Evolutionary conservation across 2,888 invertebrate genomes (phyloP).

Genomic region (Drosophila mettleri): DNA sequence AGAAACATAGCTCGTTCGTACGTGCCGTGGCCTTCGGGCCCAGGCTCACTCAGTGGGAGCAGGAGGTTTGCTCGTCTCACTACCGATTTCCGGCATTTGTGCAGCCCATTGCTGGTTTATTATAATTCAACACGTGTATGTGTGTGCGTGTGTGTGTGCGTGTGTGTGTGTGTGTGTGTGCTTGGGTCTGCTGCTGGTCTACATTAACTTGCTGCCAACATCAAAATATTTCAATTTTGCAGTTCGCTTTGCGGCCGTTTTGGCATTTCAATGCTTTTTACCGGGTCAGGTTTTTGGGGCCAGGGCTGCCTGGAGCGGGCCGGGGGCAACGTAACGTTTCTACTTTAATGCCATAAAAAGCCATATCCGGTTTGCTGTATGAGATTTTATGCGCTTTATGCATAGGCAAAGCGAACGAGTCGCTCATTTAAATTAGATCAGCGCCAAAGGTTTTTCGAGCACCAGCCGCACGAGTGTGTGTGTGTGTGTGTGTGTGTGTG

Average conservation of each 20-base stretch:
- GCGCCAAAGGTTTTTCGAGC: constrained; percentile 35
- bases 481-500: not conserved
- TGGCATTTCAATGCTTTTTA: constrained; percentile 65
- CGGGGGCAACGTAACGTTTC: constrained; percentile 3
- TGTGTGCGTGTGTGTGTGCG: constrained; percentile 12
- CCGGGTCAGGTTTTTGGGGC: constrained; percentile 33
- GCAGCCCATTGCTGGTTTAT: constrained; percentile 75
- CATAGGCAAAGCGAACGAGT: constrained; percentile 25
- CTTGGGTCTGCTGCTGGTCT: constrained; percentile 44
- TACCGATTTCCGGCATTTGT: constrained; percentile 77
- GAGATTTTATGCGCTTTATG: constrained; percentile 67
- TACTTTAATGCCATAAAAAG: constrained; percentile 63
- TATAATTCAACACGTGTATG: constrained; percentile 74
- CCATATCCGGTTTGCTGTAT: constrained; percentile 64
- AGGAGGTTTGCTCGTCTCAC: constrained; percentile 52
- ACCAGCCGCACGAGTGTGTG: constrained; percentile 14
- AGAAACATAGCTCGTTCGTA: constrained; percentile 37
- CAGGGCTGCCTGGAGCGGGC: not conserved
- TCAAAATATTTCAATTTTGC: constrained; percentile 78
- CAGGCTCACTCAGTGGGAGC: constrained; percentile 3
- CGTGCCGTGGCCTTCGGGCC: constrained; percentile 50
- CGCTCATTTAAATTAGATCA: constrained; percentile 74
- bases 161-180: constrained; percentile 10
- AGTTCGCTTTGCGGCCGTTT: constrained; percentile 72
- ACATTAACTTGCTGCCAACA: constrained; percentile 66